phyloP scores from a whole-genome alignment of 2,888 invertebrate genomes.

The Machimus rusticus region DNA sequence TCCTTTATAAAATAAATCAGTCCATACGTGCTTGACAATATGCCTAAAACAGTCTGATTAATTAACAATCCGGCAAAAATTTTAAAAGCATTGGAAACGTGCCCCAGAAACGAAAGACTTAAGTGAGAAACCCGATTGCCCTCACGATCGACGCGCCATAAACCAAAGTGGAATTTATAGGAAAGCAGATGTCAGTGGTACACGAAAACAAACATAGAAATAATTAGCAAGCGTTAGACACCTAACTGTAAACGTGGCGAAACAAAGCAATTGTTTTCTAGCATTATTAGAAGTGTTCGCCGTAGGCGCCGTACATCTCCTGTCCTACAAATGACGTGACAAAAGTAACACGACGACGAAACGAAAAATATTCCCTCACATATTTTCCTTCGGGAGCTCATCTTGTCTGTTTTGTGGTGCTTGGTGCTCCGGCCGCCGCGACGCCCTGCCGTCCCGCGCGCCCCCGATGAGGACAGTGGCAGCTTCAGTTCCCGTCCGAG shows the following conservation, averaged over 20 bases:
- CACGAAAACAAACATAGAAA: neutral
- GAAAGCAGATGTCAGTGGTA: neutral
- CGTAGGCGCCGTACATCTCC: neutral
- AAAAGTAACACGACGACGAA: slow-evolving; percentile 9
- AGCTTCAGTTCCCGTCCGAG: neutral
- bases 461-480: neutral
- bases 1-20: neutral
- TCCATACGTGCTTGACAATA: neutral
- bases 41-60: neutral
- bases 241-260: neutral
- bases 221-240: neutral
- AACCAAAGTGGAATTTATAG: neutral
- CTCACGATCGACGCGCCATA: neutral
- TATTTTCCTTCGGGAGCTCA: neutral
- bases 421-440: neutral
- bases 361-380: neutral
- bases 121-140: neutral
- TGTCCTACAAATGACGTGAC: slow-evolving; percentile 29
- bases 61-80: neutral
- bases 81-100: neutral
- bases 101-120: neutral
- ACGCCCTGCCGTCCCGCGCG: neutral
- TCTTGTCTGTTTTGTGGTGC: neutral
- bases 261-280: neutral
- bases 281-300: neutral